Conservation (phyloP, 2,888 invertebrate species). For the Erebia aethiops region DNA sequence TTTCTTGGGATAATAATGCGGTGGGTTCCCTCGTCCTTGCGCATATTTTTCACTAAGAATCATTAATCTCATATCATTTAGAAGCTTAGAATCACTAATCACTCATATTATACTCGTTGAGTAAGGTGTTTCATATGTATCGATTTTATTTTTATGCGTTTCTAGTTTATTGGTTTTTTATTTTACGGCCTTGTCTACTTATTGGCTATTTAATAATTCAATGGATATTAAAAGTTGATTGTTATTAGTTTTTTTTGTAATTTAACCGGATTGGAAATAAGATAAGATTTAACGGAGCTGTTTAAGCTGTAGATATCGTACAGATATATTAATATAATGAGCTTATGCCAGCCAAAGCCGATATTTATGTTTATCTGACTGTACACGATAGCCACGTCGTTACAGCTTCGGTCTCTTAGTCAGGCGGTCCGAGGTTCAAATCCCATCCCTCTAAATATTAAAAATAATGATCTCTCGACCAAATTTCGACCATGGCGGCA, state of each 20-base stretch:
- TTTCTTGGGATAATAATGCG: too few relatives aligned
- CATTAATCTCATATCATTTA: too few relatives aligned
- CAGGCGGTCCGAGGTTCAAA: too few relatives aligned
- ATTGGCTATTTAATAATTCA: constrained; percentile 20
- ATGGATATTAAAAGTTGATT: constrained; percentile 1
- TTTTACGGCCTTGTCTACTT: constrained; percentile 22
- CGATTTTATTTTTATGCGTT: constrained; percentile 16
- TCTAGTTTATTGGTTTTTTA: constrained; percentile 15
- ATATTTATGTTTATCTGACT: background rate
- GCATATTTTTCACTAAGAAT: too few relatives aligned
- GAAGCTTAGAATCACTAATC: too few relatives aligned
- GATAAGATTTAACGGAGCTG: background rate
- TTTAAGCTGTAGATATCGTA: background rate
- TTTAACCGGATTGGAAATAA: background rate
- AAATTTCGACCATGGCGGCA: too few relatives aligned
- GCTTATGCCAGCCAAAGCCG: background rate
- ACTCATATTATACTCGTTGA: background rate
- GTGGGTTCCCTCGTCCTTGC: too few relatives aligned
- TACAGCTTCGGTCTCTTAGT: too few relatives aligned
- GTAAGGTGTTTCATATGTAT: constrained; percentile 18
- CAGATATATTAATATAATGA: background rate
- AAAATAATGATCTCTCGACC: too few relatives aligned
- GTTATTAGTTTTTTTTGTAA: constrained; percentile 5
- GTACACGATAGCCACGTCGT: background rate
- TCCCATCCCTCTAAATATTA: too few relatives aligned